Percentiles rank a stretch among this genome's conserved stretches.
Conservation (phyloP, 2,888 invertebrate genomes). For the Zygaena filipendulae region DNA sequence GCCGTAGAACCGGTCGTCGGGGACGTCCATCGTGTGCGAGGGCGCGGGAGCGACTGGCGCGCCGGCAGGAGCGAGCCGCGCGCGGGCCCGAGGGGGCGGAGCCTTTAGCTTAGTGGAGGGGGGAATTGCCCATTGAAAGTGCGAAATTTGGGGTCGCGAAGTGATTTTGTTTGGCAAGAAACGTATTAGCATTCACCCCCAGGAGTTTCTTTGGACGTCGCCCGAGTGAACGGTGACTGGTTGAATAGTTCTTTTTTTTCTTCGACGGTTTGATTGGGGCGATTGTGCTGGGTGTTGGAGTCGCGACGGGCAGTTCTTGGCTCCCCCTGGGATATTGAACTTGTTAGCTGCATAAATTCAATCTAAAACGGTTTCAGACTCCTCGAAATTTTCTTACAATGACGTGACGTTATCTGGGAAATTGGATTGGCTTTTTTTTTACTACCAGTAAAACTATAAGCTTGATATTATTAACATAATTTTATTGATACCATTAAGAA, state of each 20-base stretch:
- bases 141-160: conserved; percentile 64
- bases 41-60: conserved; percentile 41
- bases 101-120: conserved; percentile 30
- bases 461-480: too few relatives aligned
- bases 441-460: too few relatives aligned
- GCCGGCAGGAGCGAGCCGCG: conserved; percentile 21
- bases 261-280: conserved; percentile 58
- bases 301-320: too few relatives aligned
- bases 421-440: too few relatives aligned
- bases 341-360: conserved; percentile 23
- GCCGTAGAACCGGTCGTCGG: conserved; percentile 50
- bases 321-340: conserved; percentile 32
- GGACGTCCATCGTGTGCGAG: conserved; percentile 45
- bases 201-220: conserved; percentile 39
- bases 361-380: too few relatives aligned
- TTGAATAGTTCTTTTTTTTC: conserved; percentile 52
- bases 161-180: conserved; percentile 63
- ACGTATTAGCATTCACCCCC: conserved; percentile 60
- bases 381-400: too few relatives aligned
- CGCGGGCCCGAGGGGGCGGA: conserved; percentile 26
- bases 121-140: conserved; percentile 65
- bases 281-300: conserved; percentile 54
- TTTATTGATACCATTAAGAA: too few relatives aligned
- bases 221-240: conserved; percentile 22
- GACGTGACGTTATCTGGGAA: too few relatives aligned